Conservation (phyloP, 2,113 vertebrate species). For the Aspiorhynchus laticeps region DNA sequence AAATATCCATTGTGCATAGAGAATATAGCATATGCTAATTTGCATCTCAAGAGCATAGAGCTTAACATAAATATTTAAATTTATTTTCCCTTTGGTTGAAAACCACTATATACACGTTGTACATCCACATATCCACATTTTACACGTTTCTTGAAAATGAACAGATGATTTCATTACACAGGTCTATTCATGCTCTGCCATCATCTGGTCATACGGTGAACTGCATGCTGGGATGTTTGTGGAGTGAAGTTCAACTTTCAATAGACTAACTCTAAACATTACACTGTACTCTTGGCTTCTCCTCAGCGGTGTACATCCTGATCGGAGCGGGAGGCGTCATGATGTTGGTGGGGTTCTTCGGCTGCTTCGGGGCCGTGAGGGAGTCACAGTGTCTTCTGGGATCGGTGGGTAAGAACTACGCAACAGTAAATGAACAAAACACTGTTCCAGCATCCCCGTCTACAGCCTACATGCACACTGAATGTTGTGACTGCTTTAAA, state of each 20-base stretch:
- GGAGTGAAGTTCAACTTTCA: neutral
- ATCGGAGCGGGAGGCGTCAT: constrained; percentile 90
- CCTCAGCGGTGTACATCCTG: constrained; percentile 88
- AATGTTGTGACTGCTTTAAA: neutral
- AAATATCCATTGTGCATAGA: too few species aligned
- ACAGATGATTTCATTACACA: neutral
- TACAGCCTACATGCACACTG: neutral
- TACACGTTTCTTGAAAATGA: neutral
- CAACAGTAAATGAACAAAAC: neutral
- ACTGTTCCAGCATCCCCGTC: neutral
- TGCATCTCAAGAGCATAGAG: too few species aligned
- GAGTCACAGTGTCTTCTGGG: constrained; percentile 95
- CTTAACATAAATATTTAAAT: neutral
- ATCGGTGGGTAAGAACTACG: constrained; percentile 81
- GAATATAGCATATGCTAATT: neutral
- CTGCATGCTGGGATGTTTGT: constrained; percentile 39
- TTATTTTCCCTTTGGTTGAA: neutral
- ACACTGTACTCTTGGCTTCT: neutral
- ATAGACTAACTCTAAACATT: neutral
- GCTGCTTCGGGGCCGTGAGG: constrained; percentile 91
- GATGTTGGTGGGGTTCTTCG: constrained; percentile 92
- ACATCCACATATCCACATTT: too few species aligned
- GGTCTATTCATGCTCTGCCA: constrained; percentile 53
- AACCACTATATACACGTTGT: neutral
- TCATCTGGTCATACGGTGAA: constrained; percentile 57